Evolutionary conservation across 1,140 invertebrate genomes (phyloP), one percentile per base, ranked within the genome.

Genomic region (Halesus radiatus): DNA sequence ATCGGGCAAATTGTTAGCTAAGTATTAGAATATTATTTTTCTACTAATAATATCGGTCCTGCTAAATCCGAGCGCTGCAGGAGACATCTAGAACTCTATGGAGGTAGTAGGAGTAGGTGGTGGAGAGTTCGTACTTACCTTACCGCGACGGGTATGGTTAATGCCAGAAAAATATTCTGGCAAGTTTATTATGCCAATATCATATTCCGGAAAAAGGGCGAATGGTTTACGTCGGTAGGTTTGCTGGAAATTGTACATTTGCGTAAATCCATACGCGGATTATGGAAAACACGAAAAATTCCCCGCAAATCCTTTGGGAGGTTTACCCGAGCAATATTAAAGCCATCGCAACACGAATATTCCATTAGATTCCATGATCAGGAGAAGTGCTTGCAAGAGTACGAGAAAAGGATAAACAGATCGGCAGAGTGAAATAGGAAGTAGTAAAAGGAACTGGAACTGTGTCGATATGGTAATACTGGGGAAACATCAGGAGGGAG

Each of bases 351-450:
- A 83, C 82, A 83, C 74, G 82, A 80, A 81, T 80, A 83, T 68
- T 80, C 82, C 82, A 83, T 83, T 83, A 83, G 74, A 79, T 76
- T 78, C 73, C 70, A 20, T 78, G 82, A 81, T 81, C 82, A 77
- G 76, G 64, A 79, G 76, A 79, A 75, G 72, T 73, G 68, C 37
- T 58, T n/a, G 78, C 58, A 58, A 62, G 70, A 78, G 75, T 68
- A 58, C 72, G 66, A 54, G n/a, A 78, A 80, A 80, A 83, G 72
- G 82, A 76, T 79, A 80, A 81, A 80, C 76, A 83, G 56, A 62
- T 70, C 37, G 53, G 64, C 15, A 60, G 62, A 15, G n/a, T 29
- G 62, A 18, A 66, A 4, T 66, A 66, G 37, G 37, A 45, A 45
- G 8, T 45, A 45, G 37, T 45, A 45, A 45, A 45, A 37, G 13